Evolutionary conservation across 1,140 invertebrate genomes (phyloP).

Genomic region (Orius laevigatus): DNA sequence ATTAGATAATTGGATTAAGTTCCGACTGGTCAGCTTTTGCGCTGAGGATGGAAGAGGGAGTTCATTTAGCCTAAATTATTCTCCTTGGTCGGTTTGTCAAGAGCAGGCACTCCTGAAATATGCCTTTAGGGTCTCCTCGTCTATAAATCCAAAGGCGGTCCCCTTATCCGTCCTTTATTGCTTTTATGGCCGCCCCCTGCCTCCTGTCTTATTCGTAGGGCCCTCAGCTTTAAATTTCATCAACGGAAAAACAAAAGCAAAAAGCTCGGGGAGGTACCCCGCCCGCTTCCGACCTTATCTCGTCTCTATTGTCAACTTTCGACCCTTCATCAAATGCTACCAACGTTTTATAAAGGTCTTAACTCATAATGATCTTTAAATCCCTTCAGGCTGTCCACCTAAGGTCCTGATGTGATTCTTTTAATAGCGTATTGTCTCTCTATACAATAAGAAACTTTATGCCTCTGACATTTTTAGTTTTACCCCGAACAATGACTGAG

Average conservation of each 20-base stretch:
- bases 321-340: slow-evolving; percentile 5
- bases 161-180: slow-evolving; percentile 21
- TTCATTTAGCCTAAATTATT: slow-evolving; percentile 4
- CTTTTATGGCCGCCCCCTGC: slow-evolving; percentile 20
- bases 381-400: not conserved
- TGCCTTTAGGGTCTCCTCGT: slow-evolving; percentile 13
- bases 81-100: slow-evolving; percentile 10
- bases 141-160: slow-evolving; percentile 18
- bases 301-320: slow-evolving; percentile 2
- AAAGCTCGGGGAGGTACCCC: slow-evolving; percentile 8
- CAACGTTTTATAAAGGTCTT: slow-evolving; percentile 11
- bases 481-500: too few species aligned
- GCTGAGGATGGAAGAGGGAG: not conserved
- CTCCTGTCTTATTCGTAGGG: slow-evolving; percentile 10
- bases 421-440: too few species aligned
- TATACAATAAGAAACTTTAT: too few species aligned
- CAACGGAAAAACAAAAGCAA: slow-evolving; percentile 20
- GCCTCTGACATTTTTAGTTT: too few species aligned
- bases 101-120: slow-evolving; percentile 18
- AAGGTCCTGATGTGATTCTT: too few species aligned
- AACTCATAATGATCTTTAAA: slow-evolving; percentile 12
- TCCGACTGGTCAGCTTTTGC: not conserved
- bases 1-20: not conserved
- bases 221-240: slow-evolving; percentile 21
- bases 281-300: slow-evolving; percentile 1